A percentile compares a stretch with the other conserved stretches of the same genome.
These are phyloP conservation scores for Hybos culiciformis DNA, from an alignment of 2,888 invertebrate species.

Conservation along the genomic window DNA sequence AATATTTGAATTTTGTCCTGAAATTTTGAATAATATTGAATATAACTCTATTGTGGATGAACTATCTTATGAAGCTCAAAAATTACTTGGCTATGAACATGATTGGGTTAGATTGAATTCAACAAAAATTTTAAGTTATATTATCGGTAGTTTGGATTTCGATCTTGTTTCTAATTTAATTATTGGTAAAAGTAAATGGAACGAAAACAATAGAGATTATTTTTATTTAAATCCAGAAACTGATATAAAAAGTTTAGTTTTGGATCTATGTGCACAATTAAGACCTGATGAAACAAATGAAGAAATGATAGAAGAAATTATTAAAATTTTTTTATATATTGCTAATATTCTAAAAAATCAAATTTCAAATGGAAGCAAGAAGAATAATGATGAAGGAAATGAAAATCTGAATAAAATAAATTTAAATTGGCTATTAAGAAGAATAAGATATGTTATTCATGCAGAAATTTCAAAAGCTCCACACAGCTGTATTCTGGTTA, in stretches of 20 bases:
- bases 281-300: conserved; percentile 50
- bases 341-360: conserved; percentile 47
- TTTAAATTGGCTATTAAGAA: conserved; percentile 60
- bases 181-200: conserved; percentile 19
- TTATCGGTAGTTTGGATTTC: conserved; percentile 50
- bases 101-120: conserved; percentile 72
- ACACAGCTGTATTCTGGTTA: conserved; percentile 54
- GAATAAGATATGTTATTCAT: conserved; percentile 61
- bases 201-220: conserved; percentile 36
- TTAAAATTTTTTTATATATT: conserved; percentile 55
- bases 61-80: conserved; percentile 52
- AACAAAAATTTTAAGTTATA: conserved; percentile 58
- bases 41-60: conserved; percentile 36
- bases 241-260: conserved; percentile 48
- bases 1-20: conserved; percentile 48
- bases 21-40: conserved; percentile 37
- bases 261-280: conserved; percentile 65
- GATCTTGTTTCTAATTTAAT: conserved; percentile 43
- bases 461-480: conserved; percentile 63
- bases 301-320: conserved; percentile 57
- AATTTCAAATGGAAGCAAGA: not conserved
- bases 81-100: conserved; percentile 65
- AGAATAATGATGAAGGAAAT: not conserved
- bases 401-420: conserved; percentile 39
- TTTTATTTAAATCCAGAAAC: conserved; percentile 48